phyloP scores from a whole-genome alignment of 2,888 invertebrate genomes.

The Oxystoma pomonae region DNA sequence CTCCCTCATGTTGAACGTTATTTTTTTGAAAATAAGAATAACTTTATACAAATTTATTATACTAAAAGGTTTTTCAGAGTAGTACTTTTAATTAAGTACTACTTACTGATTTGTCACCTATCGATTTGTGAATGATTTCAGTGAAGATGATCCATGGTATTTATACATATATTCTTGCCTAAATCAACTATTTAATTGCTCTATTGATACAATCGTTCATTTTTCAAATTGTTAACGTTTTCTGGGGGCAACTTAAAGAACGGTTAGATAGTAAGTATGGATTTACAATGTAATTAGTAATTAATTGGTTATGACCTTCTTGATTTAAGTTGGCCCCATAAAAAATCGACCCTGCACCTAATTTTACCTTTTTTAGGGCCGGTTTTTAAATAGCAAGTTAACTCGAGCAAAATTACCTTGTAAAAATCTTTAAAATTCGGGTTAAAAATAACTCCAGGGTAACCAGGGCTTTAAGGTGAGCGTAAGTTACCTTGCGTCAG shows the following conservation, averaged over 20 bases:
- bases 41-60: neutral
- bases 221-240: neutral
- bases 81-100: neutral
- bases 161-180: neutral
- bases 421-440: no score
- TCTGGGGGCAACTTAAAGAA: neutral
- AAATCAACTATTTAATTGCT: neutral
- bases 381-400: no score
- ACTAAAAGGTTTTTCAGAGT: no score
- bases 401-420: no score
- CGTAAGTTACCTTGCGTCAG: no score
- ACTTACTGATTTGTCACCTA: neutral
- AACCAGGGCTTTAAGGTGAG: no score
- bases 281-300: no score
- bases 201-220: neutral
- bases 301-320: no score
- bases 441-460: no score
- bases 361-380: no score
- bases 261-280: neutral
- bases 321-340: no score
- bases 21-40: neutral
- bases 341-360: no score
- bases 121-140: neutral
- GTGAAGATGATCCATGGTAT: neutral
- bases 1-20: neutral